Conservation (phyloP, 2,888 invertebrate species). For the Lithophane semibrunnea region DNA sequence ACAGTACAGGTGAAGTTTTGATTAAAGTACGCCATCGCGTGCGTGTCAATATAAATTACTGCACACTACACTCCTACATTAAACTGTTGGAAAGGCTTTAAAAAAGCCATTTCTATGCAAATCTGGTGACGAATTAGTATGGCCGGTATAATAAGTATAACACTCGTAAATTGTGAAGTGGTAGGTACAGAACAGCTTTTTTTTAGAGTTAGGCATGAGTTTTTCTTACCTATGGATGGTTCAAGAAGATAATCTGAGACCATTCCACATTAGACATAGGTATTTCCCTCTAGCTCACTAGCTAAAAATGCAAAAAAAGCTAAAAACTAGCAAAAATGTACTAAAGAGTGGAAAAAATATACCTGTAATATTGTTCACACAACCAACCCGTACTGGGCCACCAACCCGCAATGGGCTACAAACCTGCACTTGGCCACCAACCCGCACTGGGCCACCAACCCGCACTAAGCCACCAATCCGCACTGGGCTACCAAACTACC, state of each 20-base stretch:
- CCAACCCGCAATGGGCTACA: no score
- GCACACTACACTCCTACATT: slow-evolving; percentile 25
- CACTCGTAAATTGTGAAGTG: slow-evolving; percentile 7
- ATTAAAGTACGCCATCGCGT: slow-evolving; percentile 45
- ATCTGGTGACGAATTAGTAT: slow-evolving; percentile 44
- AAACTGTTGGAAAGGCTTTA: slow-evolving; percentile 37
- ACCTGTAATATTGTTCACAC: background rate
- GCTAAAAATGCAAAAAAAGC: no score
- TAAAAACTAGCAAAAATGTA: no score
- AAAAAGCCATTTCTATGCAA: slow-evolving; percentile 57
- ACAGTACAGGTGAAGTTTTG: slow-evolving; percentile 37
- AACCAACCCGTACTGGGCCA: no score
- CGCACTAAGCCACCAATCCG: no score
- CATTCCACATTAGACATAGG: background rate
- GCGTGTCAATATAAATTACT: slow-evolving; percentile 49
- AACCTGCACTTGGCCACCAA: no score
- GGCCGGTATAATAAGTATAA: slow-evolving; percentile 10
- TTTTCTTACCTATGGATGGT: background rate
- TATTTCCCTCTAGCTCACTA: no score
- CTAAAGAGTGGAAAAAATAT: background rate
- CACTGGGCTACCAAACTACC: no score
- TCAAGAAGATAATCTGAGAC: no score
- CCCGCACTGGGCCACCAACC: no score
- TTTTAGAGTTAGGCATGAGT: no score
- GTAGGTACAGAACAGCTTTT: background rate